These are phyloP conservation scores for Scaptomyza cyrtandrae DNA, from an alignment of 2,888 invertebrate genomes.

Conservation along the genomic window DNA sequence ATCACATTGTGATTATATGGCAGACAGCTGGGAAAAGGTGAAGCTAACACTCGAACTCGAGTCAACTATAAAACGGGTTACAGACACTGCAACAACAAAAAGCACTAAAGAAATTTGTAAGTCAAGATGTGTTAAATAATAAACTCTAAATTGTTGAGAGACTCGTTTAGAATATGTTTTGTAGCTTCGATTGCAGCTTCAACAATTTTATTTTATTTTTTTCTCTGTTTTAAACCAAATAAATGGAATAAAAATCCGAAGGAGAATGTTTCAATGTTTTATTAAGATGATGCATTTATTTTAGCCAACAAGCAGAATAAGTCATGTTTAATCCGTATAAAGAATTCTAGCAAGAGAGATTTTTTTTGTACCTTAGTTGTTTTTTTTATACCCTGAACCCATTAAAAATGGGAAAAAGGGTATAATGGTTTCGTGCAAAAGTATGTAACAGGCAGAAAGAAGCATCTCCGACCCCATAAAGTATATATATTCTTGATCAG, in stretches of 20 bases:
- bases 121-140: slow-evolving; percentile 1
- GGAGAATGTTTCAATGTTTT: background rate
- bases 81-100: slow-evolving; percentile 3
- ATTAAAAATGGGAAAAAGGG: too few relatives aligned
- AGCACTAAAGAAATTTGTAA: background rate
- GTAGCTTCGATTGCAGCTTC: background rate
- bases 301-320: background rate
- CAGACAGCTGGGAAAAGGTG: slow-evolving; percentile 1
- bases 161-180: slow-evolving; percentile 1
- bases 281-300: background rate
- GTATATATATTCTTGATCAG: too few relatives aligned
- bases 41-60: slow-evolving; percentile 33
- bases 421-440: too few relatives aligned
- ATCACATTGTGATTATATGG: slow-evolving; percentile 40
- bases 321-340: background rate
- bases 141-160: slow-evolving; percentile 1
- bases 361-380: background rate
- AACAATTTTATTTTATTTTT: background rate
- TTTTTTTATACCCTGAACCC: too few relatives aligned
- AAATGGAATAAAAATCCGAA: background rate
- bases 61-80: slow-evolving; percentile 45
- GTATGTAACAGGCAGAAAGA: too few relatives aligned
- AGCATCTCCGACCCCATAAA: too few relatives aligned
- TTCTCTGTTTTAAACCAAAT: background rate
- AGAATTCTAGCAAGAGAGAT: background rate